phyloP scores from a whole-genome alignment of 37 sponge, comb jelly and placozoan genomes.

The Axinella damicornis region DNA sequence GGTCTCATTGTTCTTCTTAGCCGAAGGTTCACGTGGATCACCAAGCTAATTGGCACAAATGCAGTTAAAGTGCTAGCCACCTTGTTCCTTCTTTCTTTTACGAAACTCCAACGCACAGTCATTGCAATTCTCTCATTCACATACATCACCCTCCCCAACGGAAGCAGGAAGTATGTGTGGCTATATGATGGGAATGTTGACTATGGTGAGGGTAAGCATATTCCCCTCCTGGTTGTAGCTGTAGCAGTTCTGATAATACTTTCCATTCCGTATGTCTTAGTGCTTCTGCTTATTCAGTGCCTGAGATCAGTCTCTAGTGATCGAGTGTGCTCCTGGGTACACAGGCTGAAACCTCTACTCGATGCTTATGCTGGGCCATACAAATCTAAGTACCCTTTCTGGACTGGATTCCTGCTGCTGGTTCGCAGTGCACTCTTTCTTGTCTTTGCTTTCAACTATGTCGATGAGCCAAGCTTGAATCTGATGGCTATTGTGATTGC shows the following conservation, averaged over 20 bases:
- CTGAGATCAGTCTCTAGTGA: constrained; percentile 1
- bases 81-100: constrained; percentile 19
- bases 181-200: constrained; percentile 15
- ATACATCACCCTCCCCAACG: background rate
- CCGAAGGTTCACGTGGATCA: background rate
- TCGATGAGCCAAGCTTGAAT: background rate
- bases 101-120: constrained; percentile 18
- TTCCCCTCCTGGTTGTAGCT: background rate
- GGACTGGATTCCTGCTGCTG: constrained; percentile 50
- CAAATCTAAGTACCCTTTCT: constrained; percentile 21
- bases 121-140: constrained; percentile 4
- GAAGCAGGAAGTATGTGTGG: background rate
- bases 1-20: background rate
- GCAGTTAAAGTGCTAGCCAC: constrained; percentile 7
- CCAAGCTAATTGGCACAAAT: background rate
- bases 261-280: constrained; percentile 16
- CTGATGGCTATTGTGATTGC: background rate
- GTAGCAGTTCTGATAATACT: background rate
- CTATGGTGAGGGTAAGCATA: constrained; percentile 15
- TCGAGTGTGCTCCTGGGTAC: background rate
- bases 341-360: constrained; percentile 2
- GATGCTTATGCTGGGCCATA: constrained; percentile 55
- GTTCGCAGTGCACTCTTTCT: constrained; percentile 10
- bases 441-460: background rate
- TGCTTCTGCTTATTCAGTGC: constrained; percentile 15